A percentile compares a stretch with the other conserved stretches of the same genome.
Conservation (phyloP, 2,888 invertebrate genomes). For the Ormyrus rosae region DNA sequence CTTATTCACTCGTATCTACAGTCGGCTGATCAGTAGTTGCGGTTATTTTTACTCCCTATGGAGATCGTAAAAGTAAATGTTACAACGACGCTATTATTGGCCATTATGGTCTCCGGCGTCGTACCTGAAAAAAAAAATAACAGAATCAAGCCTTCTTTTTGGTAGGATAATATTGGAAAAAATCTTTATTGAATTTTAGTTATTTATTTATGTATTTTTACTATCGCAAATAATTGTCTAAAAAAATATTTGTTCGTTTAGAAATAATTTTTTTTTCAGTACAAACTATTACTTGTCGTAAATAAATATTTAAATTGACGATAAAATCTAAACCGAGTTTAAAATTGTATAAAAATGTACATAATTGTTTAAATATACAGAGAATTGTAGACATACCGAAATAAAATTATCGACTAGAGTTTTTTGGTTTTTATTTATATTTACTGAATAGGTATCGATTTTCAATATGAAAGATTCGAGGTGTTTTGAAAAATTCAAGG, state of each 20-base stretch:
- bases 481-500: constrained; percentile 59
- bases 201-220: background rate
- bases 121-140: constrained; percentile 25
- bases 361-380: background rate
- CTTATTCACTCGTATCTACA: background rate
- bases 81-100: constrained; percentile 58
- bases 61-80: constrained; percentile 63
- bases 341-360: background rate
- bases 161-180: background rate
- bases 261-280: too few species aligned
- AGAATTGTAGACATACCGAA: background rate
- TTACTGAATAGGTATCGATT: constrained; percentile 16
- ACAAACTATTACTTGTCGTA: too few species aligned
- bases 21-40: constrained; percentile 42
- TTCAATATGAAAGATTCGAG: constrained; percentile 30
- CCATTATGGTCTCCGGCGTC: constrained; percentile 18
- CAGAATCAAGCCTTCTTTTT: background rate
- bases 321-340: too few species aligned
- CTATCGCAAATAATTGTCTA: background rate
- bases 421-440: background rate
- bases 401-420: background rate
- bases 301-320: too few species aligned
- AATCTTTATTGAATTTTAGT: background rate
- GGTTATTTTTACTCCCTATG: constrained; percentile 60
- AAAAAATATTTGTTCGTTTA: too few species aligned